Base-by-base conservation (phyloP, 1,140 invertebrate species). In the Drosophila littoralis region DNA sequence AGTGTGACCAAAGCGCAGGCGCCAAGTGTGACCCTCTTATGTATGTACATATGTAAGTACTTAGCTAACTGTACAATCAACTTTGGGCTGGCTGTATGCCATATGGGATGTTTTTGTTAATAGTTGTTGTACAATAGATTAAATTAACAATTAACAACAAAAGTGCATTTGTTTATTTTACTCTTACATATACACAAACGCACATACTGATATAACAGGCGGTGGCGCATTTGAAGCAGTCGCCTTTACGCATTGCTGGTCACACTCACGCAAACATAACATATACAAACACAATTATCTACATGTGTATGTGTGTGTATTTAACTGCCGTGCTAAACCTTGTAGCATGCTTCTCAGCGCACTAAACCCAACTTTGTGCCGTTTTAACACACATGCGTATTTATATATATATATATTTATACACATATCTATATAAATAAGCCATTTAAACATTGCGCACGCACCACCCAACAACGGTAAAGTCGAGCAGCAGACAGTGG, bases 341-440 rank as follows among this genome's bases (percentile, higher is more conserved):
- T 75, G 36, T 82, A 82, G 80, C 80, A 82, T 82, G 79, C 75
- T 78, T 82, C 66, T 82, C 79, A 65, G 80, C 66, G 75, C 68
- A 43, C 17, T 35, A 52, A 43, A 38, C 46, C 28, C 36, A 76
- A 66, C 36, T 72, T 61, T 66, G 79, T 75, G 80, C 79, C 81
- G 46, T 55, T 50, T 64, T 38, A 57, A n/a, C 22, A 15, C 40
- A 12, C 15, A 28, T 12, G n/a, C 59, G 51, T 17, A 35, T 7
- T 7, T 5, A 22, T 0, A 33, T 12, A 13, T 9, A 40, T 15
- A 40, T 28, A 17, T 36, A 3, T 38, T 4, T 52, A 40, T 40
- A 32, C 33, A 17, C 12, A 7, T 28, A 42, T 7, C 10, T 38
- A 58, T 15, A 36, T 13, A 17, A 54, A 13, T 2, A 57, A 36